phyloP scores from a whole-genome alignment of 1,140 invertebrate genomes.

The Acromyrmex charruanus region DNA sequence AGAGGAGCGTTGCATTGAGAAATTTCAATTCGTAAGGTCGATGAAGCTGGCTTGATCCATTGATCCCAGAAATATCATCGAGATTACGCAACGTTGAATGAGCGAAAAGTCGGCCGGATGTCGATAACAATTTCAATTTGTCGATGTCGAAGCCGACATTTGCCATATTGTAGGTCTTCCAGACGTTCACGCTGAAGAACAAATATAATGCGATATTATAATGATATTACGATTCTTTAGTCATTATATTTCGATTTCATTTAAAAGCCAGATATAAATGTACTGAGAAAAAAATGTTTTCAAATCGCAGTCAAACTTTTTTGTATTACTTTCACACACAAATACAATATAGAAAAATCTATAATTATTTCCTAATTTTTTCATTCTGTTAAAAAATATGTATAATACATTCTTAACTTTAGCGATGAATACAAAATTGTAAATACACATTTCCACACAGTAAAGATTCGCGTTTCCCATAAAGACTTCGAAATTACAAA shows the following conservation, averaged over 20 bases:
- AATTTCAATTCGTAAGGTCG: slow-evolving; percentile 72
- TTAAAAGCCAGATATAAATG: not conserved
- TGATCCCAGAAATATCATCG: slow-evolving; percentile 65
- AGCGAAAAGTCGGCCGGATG: slow-evolving; percentile 49
- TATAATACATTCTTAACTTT: too few species aligned
- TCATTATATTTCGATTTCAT: not conserved
- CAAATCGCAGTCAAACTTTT: too few species aligned
- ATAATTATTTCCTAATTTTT: too few species aligned
- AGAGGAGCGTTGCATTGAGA: slow-evolving; percentile 69
- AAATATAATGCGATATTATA: not conserved
- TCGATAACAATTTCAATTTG: slow-evolving; percentile 63
- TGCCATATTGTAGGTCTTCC: not conserved
- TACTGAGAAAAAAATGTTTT: not conserved
- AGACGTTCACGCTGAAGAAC: not conserved
- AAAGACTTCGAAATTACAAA: not conserved
- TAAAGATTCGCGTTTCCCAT: not conserved
- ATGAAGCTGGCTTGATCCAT: slow-evolving; percentile 55
- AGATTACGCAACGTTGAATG: slow-evolving; percentile 57
- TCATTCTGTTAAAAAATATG: too few species aligned
- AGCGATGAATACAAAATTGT: too few species aligned
- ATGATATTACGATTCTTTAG: not conserved
- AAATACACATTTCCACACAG: too few species aligned
- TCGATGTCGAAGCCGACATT: slow-evolving; percentile 35
- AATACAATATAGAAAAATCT: too few species aligned
- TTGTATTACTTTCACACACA: too few species aligned